phyloP scores from a whole-genome alignment of 2,797 vertebrate genomes.

The Sphaeramia orbicularis region DNA sequence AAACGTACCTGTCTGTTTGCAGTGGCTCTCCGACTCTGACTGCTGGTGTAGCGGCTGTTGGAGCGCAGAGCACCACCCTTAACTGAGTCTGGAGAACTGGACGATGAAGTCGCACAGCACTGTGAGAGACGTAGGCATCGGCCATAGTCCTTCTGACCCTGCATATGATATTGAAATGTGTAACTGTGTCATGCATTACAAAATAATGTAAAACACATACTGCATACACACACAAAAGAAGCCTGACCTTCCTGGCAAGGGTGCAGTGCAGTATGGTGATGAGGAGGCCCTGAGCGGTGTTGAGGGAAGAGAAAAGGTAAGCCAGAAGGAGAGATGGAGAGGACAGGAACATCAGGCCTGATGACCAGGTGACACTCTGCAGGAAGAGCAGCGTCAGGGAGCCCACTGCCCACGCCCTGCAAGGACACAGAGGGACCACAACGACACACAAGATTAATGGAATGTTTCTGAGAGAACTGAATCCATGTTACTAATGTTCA shows the following conservation, averaged over 20 bases:
- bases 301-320: slow-evolving; percentile 95
- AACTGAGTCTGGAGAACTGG: slow-evolving; percentile 89
- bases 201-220: not conserved
- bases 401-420: slow-evolving; percentile 92
- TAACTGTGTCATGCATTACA: not conserved
- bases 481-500: not conserved
- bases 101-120: slow-evolving; percentile 88
- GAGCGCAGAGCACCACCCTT: slow-evolving; percentile 91
- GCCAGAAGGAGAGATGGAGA: slow-evolving; percentile 92
- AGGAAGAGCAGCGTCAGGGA: slow-evolving; percentile 92
- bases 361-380: slow-evolving; percentile 93
- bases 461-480: slow-evolving; percentile 2
- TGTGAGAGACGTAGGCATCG: slow-evolving; percentile 91
- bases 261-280: slow-evolving; percentile 94
- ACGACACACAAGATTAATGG: not conserved
- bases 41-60: slow-evolving; percentile 93
- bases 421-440: not conserved
- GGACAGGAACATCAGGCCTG: slow-evolving; percentile 92
- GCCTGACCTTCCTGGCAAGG: slow-evolving; percentile 91
- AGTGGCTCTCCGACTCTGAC: slow-evolving; percentile 85
- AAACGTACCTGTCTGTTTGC: slow-evolving; percentile 82
- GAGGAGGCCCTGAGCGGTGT: slow-evolving; percentile 92
- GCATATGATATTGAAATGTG: not conserved
- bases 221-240: not conserved
- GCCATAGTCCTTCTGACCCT: slow-evolving; percentile 96